Base-by-base conservation (phyloP, 64 coral and sea anemone genomes). In the Hydrozoanthus tunicans region DNA sequence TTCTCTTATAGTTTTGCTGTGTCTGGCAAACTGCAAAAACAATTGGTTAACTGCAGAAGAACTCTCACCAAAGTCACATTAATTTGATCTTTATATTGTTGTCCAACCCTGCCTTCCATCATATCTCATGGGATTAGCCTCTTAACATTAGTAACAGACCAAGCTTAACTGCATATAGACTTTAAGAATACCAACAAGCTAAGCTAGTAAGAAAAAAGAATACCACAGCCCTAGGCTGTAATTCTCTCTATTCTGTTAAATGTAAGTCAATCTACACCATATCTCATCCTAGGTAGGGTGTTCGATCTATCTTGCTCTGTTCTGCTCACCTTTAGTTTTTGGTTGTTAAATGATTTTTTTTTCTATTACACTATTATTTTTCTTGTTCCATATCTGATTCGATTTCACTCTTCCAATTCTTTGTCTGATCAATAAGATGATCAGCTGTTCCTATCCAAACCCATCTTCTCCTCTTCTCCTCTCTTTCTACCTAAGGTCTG, bases 1-100 rank as follows among this genome's bases (percentile, higher is more conserved):
- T 78, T 89, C 86, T 96, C 77, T 96, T 96, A 70, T 93, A 96
- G 9, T 91, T 81, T 56, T 81, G 89, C 32, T 77, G 70, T 25
- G 89, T 91, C 74, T 89, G 81, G 80, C 95, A 96, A 88, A 96
- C 95, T 96, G 27, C 7, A 82, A 77, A 53, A 65, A 0, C 78
- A n/a, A 53, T 5, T 14, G 63, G 80, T 62, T 15, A 62, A 17
- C 23, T 23, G 3, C 77, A 58, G 51, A 20, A 58, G 13, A 59
- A 60, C 6, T 7, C 17, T 56, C 8, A 52, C 13, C 70, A 27
- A 52, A 10, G 13, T 6, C 14, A 11, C 14, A 6, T 12, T 52
- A 1, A 51, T 51, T 12, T 52, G 3, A 51, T 51, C 72, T 4
- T 8, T 76, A 26, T 10, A 3, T 76, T 51, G 14, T 76, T 51